Conservation (phyloP, 2,797 vertebrate species). For the Nothura maculosa region DNA sequence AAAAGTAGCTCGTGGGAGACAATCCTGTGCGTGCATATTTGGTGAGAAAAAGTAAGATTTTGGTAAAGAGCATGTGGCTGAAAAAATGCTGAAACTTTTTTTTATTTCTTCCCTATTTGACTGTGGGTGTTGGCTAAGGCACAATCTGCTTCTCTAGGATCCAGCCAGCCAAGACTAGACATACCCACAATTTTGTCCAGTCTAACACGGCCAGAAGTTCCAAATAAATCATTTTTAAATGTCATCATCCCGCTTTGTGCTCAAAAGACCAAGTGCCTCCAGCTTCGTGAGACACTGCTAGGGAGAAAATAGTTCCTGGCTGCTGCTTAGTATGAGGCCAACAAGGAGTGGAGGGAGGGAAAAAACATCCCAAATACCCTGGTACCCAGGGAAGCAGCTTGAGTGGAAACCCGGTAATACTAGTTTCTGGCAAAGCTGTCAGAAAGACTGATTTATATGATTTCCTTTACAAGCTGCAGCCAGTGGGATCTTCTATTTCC, state of each 20-base stretch:
- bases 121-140: not conserved
- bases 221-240: not conserved
- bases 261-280: not conserved
- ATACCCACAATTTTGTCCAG: not conserved
- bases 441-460: not conserved
- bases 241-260: not conserved
- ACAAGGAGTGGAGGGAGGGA: not conserved
- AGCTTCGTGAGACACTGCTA: not conserved
- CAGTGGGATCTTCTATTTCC: not conserved
- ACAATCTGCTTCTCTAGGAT: not conserved
- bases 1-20: not conserved
- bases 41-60: not conserved
- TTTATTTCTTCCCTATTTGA: rapidly evolving
- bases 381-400: not conserved
- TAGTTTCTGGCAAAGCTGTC: not conserved
- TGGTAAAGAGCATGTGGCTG: not conserved
- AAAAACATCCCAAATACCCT: not conserved
- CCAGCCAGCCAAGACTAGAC: not conserved
- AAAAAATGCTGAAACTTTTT: not conserved
- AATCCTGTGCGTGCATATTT: not conserved
- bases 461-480: not conserved
- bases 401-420: not conserved
- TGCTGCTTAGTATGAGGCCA: not conserved
- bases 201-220: not conserved
- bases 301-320: not conserved